Evolutionary conservation across 2,888 invertebrate genomes (phyloP), one percentile per base, ranked within the genome.

Genomic region (Yponomeuta cagnagella): DNA sequence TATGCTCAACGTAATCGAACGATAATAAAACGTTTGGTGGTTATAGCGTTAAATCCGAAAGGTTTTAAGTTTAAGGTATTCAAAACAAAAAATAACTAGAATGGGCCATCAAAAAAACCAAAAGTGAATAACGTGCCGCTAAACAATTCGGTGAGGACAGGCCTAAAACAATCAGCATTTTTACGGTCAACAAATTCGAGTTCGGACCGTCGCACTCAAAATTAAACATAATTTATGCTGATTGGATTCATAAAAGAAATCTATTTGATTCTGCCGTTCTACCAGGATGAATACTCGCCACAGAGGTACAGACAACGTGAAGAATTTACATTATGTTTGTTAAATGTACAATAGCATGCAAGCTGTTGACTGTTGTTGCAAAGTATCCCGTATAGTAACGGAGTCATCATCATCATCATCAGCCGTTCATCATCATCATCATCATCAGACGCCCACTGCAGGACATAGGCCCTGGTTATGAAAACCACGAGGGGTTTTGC

Each of bases 171-270:
- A 83, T 80, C 80, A 76, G 75, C 75, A 74, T 77, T 81, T 58
- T 81, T 80, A 83, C 80, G 78, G 76, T 79, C 76, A 76, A 83
- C 82, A 78, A 79, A 80, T 79, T 78, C 75, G 79, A 81, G 80
- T 77, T 77, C 79, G 74, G 78, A 81, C 84, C 86, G 86, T 86
- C 86, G 84, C 80, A 80, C 80, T 77, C 79, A 80, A 85, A 89
- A 89, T 89, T 88, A 87, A 86, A 86, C 83, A 83, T 87, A 89
- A 90, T 90, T 89, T 90, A 91, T 89, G 89, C 83, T 89, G 89
- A 90, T 90, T 88, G 89, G 89, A 89, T 89, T 85, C 86, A 85
- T 90, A 90, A 89, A 88, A 89, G 88, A 87, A 87, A 87, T 87
- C 86, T 87, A 90, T 90, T 70, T 23, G 30, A n/a, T 69, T 69